Evolutionary conservation across 1,140 invertebrate genomes (phyloP), one percentile per base, ranked within the genome.

Genomic region (Drosophila dunni): DNA sequence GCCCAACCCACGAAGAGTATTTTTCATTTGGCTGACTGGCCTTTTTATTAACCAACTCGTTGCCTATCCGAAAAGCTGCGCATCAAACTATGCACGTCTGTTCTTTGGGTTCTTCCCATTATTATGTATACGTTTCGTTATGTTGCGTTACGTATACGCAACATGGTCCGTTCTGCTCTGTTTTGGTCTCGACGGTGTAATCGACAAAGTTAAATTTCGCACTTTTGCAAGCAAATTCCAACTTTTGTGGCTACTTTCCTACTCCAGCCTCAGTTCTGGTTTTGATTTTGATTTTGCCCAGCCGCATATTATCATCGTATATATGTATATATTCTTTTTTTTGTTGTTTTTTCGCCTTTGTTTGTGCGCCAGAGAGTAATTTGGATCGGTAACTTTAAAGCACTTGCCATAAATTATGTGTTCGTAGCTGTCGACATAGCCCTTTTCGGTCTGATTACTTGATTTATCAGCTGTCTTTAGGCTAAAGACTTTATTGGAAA

Each of bases 401-500:
- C 65, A 70, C 72, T 71, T 75, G 76, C 83, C 69, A 86, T 86
- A 88, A 82, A 88, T 86, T 77, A 83, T 88, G 76, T 65, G 83
- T 65, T 64, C 50, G 48, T 24, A 58, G 71, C 67, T 81, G 81
- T 64, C 65, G 48, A 57, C 60, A 34, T 54, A 84, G 81, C 82
- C 81, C 66, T 78, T 86, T 86, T 81, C 46, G 40, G 38, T 44
- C 64, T 82, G 82, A 86, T 88, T 82, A 76, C 83, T 70, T 86
- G 83, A 86, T 83, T 88, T 86, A 86, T 86, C 79, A 79, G 69
- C 76, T 82, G 83, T 88, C 83, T 82, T 86, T 88, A 79, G 79
- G 83, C 76, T 88, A 86, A 86, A 86, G 83, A 86, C 83, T 88
- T 86, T 86, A 86, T 86, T 86, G 83, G 83, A 83, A 86, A 86